These are phyloP conservation scores for Drosophila teissieri DNA, from an alignment of 1,140 invertebrate species.

Conservation along the genomic window DNA sequence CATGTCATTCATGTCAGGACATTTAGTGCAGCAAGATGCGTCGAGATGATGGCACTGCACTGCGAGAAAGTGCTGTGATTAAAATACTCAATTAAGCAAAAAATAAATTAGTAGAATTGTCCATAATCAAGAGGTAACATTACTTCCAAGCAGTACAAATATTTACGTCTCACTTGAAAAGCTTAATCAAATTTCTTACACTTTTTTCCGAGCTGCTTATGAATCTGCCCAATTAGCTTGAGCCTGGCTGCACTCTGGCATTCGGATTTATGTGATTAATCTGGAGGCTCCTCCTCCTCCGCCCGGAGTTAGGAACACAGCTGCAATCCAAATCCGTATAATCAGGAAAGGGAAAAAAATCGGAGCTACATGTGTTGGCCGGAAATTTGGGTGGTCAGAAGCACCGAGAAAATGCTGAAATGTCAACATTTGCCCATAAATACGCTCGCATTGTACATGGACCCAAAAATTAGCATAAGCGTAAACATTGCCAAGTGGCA, in stretches of 20 bases:
- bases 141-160: too few species aligned
- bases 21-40: constrained; percentile 58
- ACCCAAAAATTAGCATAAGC: constrained; percentile 77
- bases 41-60: constrained; percentile 7
- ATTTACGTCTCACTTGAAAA: too few species aligned
- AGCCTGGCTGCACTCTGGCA: constrained; percentile 32
- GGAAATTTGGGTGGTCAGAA: constrained; percentile 12
- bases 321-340: constrained; percentile 23
- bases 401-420: constrained; percentile 42
- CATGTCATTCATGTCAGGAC: constrained; percentile 79
- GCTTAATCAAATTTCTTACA: too few species aligned
- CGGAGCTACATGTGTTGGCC: constrained; percentile 27
- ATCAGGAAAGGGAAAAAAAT: constrained; percentile 3
- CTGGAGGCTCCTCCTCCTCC: constrained; percentile 11
- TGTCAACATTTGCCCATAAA: constrained; percentile 50
- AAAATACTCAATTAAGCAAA: neutral
- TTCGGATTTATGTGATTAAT: constrained; percentile 49
- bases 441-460: constrained; percentile 25
- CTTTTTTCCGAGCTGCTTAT: constrained; percentile 8
- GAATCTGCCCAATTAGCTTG: constrained; percentile 29
- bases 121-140: too few species aligned
- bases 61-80: neutral
- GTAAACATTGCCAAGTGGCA: constrained; percentile 73
- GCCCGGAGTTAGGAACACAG: neutral
- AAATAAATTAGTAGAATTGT: too few species aligned